Percentiles rank a stretch among this genome's conserved stretches.
phyloP scores from a whole-genome alignment of 2,888 invertebrate species.

The Thumatha senex region DNA sequence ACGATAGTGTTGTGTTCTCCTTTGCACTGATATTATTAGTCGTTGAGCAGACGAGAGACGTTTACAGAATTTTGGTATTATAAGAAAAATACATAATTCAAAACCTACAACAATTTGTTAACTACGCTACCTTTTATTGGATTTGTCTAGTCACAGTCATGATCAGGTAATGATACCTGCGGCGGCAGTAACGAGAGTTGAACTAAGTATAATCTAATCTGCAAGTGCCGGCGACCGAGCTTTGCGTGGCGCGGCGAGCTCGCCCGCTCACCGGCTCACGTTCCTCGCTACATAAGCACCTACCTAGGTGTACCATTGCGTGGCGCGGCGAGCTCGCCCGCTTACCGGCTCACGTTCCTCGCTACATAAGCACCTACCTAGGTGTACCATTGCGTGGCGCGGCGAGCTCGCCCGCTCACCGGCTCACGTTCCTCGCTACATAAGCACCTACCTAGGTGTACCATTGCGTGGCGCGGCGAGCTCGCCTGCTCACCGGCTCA shows the following conservation, averaged over 20 bases:
- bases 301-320: neutral
- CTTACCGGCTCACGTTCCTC: neutral
- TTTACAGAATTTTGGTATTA: too few species aligned
- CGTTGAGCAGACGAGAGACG: too few species aligned
- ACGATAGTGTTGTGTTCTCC: too few species aligned
- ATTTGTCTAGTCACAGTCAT: neutral
- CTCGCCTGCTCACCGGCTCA: neutral
- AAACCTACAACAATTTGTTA: too few species aligned
- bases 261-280: neutral
- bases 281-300: neutral
- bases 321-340: neutral
- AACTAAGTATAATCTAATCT: constrained; percentile 3
- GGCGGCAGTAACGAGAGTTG: neutral
- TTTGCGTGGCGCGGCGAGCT: too few species aligned
- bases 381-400: neutral
- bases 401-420: neutral
- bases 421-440: too few species aligned
- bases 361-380: neutral
- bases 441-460: too few species aligned
- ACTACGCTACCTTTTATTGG: neutral
- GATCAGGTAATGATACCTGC: neutral
- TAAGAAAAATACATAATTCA: too few species aligned
- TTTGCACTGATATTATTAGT: too few species aligned
- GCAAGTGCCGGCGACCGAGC: neutral
- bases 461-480: neutral